A percentile compares a stretch with the other conserved stretches of the same genome.
Evolutionary conservation across 2,888 invertebrate genomes (phyloP).

Genomic region (Trypoxylon attenuatum): DNA sequence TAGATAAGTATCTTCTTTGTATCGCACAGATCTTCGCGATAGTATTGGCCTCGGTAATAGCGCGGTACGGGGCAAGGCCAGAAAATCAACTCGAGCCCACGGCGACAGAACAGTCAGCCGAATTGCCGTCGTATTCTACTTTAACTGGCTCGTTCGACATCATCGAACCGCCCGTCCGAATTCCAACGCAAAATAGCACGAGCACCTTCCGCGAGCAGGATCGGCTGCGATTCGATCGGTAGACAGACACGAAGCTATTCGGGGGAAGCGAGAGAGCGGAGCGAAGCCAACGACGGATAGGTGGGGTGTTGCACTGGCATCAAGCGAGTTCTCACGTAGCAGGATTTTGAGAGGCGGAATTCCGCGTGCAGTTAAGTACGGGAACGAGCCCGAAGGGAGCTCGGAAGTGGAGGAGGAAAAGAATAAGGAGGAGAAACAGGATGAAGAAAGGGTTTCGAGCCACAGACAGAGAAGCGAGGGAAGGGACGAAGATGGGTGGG

Average conservation of each 20-base stretch:
- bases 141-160: no score
- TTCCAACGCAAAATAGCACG: no score
- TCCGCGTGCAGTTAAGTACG: conserved; percentile 60
- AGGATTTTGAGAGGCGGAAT: conserved; percentile 61
- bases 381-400: conserved; percentile 45
- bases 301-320: no score
- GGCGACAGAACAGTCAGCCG: no score
- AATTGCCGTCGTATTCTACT: no score
- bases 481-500: not conserved
- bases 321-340: conserved; percentile 57
- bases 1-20: not conserved
- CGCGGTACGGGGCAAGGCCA: no score
- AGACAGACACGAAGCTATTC: not conserved
- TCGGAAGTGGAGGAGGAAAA: conserved; percentile 2
- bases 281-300: conserved; percentile 8
- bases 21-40: not conserved
- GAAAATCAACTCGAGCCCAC: no score
- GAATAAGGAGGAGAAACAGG: conserved; percentile 2
- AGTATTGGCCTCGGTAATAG: no score
- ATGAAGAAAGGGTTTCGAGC: conserved; percentile 25
- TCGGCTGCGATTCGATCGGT: no score
- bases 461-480: not conserved
- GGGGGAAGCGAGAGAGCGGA: conserved; percentile 14
- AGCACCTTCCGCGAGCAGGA: no score
- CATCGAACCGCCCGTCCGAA: no score